Conservation (phyloP, 92 coral and sea anemone species). For the Nematostella vectensis region DNA sequence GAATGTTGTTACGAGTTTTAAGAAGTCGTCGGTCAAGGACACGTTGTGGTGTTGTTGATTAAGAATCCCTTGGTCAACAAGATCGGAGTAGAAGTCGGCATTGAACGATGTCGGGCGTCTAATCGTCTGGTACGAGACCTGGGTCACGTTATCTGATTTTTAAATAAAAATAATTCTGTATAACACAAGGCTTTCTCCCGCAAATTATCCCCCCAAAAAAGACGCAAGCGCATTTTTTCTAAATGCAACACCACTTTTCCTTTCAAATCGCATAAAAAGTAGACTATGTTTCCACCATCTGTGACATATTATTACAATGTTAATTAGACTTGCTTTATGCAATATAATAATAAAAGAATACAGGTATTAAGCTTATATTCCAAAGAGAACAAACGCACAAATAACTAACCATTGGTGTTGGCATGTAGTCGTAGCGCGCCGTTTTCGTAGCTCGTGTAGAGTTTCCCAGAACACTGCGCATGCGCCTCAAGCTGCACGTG, state of each 20-base stretch:
- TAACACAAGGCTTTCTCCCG: background rate
- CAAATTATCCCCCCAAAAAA: too few relatives aligned
- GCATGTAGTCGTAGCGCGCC: too few relatives aligned
- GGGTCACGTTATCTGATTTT: background rate
- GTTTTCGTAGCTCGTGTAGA: slow-evolving; percentile 6
- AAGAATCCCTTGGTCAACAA: slow-evolving; percentile 7
- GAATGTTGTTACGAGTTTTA: slow-evolving; percentile 18
- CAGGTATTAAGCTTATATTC: background rate
- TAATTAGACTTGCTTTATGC: too few relatives aligned
- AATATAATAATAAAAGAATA: too few relatives aligned
- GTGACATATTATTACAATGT: too few relatives aligned
- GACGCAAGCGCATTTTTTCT: too few relatives aligned
- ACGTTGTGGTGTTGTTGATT: background rate
- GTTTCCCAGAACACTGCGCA: slow-evolving; percentile 2
- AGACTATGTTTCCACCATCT: background rate
- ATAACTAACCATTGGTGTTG: too few relatives aligned
- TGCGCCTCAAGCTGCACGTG: background rate
- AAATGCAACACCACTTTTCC: background rate
- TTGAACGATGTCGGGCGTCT: background rate
- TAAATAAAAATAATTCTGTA: background rate
- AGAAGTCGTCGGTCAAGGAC: slow-evolving; percentile 33
- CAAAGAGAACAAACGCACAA: background rate
- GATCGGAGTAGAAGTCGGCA: background rate
- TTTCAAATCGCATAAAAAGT: background rate
- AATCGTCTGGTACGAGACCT: background rate